Evolutionary conservation across 2,113 vertebrate genomes (phyloP), one percentile per base, ranked within the genome.

Genomic region (Mormoops blainvillei): DNA sequence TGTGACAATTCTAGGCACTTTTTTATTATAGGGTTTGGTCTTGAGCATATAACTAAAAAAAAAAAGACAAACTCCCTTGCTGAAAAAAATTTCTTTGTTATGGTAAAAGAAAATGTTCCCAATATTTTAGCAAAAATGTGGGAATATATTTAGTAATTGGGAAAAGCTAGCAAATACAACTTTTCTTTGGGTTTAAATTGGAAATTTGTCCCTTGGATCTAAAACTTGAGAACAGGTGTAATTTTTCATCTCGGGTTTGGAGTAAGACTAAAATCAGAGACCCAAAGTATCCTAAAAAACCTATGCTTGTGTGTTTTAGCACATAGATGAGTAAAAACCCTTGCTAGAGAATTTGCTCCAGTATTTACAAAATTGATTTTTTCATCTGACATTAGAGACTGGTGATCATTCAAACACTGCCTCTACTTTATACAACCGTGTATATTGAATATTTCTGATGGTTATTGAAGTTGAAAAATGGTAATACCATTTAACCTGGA

Each of bases 341-440:
- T 56, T 70, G 36, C 65, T 85, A 65, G 58, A 93, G 94, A 95
- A 87, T 90, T 74, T 58, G 80, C 43, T 67, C 50, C 19, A 52
- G 41, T 70, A 89, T 94, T 92, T 87, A 77, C 68, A 85, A n/a
- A 91, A 96, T 80, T 97, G 77, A 93, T 94, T 96, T 94, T 95
- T 80, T 56, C n/a, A 45, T 31, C 7, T 80, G 58, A 82, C 14
- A 67, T 87, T 65, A 97, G 68, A 73, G 24, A 73, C 20, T 58
- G 15, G 56, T 90, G 31, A 74, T 95, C 90, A 87, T 96, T 96
- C 70, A 96, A 95, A 48, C 12, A 74, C 65, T 48, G 2, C 26
- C 48, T 88, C 52, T n/a, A 63, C 33, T 74, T 77, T 24, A 71
- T 63, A 20, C 28, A 38, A 74, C 43, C 33, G 70, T 87, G 50